Conservation (phyloP, 2,797 vertebrate genomes). For the Lagodon rhomboides region DNA sequence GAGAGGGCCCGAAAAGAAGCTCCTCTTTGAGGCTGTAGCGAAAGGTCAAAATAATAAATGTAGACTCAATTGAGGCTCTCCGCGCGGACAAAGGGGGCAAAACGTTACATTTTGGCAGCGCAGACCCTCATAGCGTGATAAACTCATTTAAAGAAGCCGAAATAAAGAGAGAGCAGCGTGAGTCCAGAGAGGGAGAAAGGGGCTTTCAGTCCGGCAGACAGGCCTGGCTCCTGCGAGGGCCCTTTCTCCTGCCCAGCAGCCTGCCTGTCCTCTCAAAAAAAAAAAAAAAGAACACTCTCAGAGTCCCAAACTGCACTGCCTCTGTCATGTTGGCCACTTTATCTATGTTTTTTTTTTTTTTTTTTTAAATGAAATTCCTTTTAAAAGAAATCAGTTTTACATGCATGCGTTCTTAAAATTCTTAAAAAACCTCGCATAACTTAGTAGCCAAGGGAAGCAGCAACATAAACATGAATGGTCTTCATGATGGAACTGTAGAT, state of each 20-base stretch:
- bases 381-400: not conserved
- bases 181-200: conserved; percentile 81
- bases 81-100: conserved; percentile 86
- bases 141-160: conserved; percentile 89
- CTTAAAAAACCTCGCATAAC: not conserved
- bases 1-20: conserved; percentile 78
- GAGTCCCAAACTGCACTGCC: conserved; percentile 24
- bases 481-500: not conserved
- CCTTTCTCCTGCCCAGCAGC: conserved; percentile 68
- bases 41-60: conserved; percentile 96
- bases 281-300: no score
- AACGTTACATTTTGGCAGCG: conserved; percentile 90
- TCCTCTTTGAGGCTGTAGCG: conserved; percentile 85
- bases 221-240: conserved; percentile 82
- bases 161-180: conserved; percentile 88
- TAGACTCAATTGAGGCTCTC: conserved; percentile 91
- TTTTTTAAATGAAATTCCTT: no score
- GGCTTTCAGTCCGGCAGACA: conserved; percentile 86
- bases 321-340: conserved; percentile 13
- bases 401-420: not conserved
- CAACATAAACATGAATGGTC: not conserved
- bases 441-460: not conserved
- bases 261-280: conserved; percentile 27
- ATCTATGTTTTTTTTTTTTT: not conserved
- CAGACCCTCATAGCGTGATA: conserved; percentile 89